Base-by-base conservation (phyloP, 2,888 invertebrate genomes). In the Metalampra italica region DNA sequence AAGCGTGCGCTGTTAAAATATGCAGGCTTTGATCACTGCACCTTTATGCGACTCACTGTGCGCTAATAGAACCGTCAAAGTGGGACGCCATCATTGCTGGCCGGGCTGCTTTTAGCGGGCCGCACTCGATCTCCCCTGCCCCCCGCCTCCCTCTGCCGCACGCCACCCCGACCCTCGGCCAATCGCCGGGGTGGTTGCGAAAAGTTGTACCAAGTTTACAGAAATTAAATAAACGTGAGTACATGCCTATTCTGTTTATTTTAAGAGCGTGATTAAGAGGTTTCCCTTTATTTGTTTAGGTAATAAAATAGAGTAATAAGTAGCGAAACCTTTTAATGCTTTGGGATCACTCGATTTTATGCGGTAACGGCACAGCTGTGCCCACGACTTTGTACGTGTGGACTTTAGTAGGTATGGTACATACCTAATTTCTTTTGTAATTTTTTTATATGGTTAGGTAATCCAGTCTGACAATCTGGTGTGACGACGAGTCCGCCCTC, bases 11-110 rank as follows among this genome's bases (percentile, higher is more conserved):
- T 15, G 13, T 9, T 75, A 69, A 75, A 40, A 73, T 71, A 75
- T 75, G 75, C 68, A 55, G 62, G 67, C 78, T 77, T 78, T 76
- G 71, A 75, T 72, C 70, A 61, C 68, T 70, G 58, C 68, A 68
- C 71, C 68, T 79, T 71, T 74, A 68, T 77, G 66, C 68, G 60
- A 58, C 54, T 56, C 57, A 57, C 57, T 59, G 62, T 62, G 67
- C 57, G 66, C 66, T 73, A 71, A 73, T 68, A 75, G 64, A 72
- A 57, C 62, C 63, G 59, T 60, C 62, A 60, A 72, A 73, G 69
- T 64, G 64, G 64, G 62, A 60, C 66, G 62, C 61, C 61, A 62
- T 57, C 65, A 53, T 53, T 53, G 58, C 53, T 49, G 45, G 43
- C 29, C 40, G 47, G 46, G 51, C 59, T 54, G 59, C 59, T 55